These are phyloP conservation scores for Papilio aristodemus DNA, from an alignment of 1,140 invertebrate species.

Conservation along the genomic window DNA sequence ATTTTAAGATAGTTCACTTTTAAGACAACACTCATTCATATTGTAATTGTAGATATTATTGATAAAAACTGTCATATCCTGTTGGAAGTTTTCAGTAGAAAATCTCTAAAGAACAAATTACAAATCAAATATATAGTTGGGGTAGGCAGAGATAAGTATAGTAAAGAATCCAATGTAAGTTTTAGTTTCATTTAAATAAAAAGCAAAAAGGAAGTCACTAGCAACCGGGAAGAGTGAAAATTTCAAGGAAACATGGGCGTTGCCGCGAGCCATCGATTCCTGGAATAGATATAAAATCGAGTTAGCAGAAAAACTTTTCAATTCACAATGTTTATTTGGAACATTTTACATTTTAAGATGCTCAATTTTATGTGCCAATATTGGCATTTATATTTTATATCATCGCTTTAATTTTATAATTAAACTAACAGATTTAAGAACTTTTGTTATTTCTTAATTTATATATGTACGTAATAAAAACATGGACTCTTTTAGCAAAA, in stretches of 20 bases:
- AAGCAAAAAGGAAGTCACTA: slow-evolving; percentile 4
- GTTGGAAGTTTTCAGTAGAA: no score
- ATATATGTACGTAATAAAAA: neutral
- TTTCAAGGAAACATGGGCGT: slow-evolving; percentile 33
- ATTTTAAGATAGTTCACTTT: no score
- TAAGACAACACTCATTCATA: no score
- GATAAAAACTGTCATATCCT: no score
- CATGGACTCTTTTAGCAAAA: no score
- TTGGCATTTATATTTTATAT: neutral
- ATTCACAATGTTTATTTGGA: slow-evolving; percentile 27
- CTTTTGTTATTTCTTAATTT: no score
- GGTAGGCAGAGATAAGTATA: no score
- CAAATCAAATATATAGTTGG: no score
- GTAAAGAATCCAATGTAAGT: neutral
- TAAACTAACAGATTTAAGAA: no score
- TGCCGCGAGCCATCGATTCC: slow-evolving; percentile 34
- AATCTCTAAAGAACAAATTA: no score
- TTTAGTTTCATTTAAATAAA: slow-evolving; percentile 13
- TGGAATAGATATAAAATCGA: slow-evolving; percentile 33
- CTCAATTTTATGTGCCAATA: neutral
- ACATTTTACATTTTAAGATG: slow-evolving; percentile 29
- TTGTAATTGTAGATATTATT: no score
- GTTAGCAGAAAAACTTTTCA: slow-evolving; percentile 33
- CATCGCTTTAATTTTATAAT: neutral
- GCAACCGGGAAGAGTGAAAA: slow-evolving; percentile 26